Percentiles rank a stretch among this genome's conserved stretches.
Evolutionary conservation across 2,113 vertebrate genomes (phyloP).

Genomic region (Dolichotis patagonum): DNA sequence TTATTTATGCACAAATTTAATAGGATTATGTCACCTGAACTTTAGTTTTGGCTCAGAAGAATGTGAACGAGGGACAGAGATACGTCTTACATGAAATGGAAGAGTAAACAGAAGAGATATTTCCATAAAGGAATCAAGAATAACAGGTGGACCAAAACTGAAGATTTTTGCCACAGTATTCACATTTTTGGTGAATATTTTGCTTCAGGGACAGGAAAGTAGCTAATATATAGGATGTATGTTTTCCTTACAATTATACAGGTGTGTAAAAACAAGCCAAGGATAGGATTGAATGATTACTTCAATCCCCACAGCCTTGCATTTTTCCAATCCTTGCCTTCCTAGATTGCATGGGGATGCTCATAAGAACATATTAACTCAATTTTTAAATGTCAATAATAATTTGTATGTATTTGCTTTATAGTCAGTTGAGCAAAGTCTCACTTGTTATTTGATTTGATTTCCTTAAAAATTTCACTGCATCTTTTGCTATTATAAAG

Average conservation of each 20-base stretch:
- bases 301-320: neutral
- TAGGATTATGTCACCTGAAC: neutral
- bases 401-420: neutral
- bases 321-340: neutral
- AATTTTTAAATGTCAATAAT: neutral
- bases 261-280: neutral
- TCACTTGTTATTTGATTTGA: neutral
- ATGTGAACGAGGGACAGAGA: neutral
- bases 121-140: neutral
- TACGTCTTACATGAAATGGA: neutral
- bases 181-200: neutral
- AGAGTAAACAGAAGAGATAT: neutral
- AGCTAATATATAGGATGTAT: neutral
- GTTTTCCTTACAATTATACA: neutral
- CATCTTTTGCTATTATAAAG: neutral
- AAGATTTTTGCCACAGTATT: neutral
- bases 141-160: neutral
- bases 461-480: neutral
- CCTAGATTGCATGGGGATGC: neutral
- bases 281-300: neutral
- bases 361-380: neutral
- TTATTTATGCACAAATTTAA: neutral
- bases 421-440: neutral
- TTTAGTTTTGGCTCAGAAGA: neutral
- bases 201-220: too few relatives aligned